Evolutionary conservation across 2,888 invertebrate species (phyloP).

Genomic region (Nysson spinosus): DNA sequence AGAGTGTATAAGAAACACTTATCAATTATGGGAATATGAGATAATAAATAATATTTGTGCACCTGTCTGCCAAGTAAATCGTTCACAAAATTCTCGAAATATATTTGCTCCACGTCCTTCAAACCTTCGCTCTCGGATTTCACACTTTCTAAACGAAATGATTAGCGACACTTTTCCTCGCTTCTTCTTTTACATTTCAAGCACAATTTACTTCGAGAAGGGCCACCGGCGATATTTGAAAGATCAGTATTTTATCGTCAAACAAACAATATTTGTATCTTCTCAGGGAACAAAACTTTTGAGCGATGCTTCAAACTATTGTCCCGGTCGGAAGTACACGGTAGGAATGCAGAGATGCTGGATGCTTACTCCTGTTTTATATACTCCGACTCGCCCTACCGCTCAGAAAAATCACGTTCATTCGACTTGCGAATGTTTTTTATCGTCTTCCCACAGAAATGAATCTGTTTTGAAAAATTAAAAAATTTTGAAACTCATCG

Average conservation of each 20-base stretch:
- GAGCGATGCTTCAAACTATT: slow-evolving; percentile 12
- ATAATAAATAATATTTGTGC: too few relatives aligned
- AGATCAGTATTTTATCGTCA: too few relatives aligned
- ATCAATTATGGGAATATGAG: too few relatives aligned
- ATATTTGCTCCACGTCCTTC: slow-evolving; percentile 10
- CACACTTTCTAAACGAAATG: slow-evolving; percentile 63
- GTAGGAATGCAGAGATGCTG: slow-evolving; percentile 63
- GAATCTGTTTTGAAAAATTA: too few relatives aligned
- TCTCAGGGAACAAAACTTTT: slow-evolving; percentile 1
- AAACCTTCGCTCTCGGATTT: slow-evolving; percentile 59
- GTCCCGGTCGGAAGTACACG: slow-evolving; percentile 33
- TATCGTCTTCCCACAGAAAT: too few relatives aligned
- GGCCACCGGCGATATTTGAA: too few relatives aligned
- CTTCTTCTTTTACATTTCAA: background rate
- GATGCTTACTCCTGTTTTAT: slow-evolving; percentile 68
- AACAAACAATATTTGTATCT: background rate
- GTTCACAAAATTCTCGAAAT: slow-evolving; percentile 24
- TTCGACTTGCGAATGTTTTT: slow-evolving; percentile 14
- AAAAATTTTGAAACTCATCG: too few relatives aligned
- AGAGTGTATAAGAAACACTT: too few relatives aligned
- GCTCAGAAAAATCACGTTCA: slow-evolving; percentile 46
- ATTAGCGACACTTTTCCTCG: slow-evolving; percentile 17
- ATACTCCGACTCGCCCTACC: slow-evolving; percentile 60
- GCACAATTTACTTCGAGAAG: background rate
- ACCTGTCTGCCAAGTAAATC: too few relatives aligned